Conservation (phyloP, 2,797 vertebrate genomes). For the Chloroceryle amazona region DNA sequence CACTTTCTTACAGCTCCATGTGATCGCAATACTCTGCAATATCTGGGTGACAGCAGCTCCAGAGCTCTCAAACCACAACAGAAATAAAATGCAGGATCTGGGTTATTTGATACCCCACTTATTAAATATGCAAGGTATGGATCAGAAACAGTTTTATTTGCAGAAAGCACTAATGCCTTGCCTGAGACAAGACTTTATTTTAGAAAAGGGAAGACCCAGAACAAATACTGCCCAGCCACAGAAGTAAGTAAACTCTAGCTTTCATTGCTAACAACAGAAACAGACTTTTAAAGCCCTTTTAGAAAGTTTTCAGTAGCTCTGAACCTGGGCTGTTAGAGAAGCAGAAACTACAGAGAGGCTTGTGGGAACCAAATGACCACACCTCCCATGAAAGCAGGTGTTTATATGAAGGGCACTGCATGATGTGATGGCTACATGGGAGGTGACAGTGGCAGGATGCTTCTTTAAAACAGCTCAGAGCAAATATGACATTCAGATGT, state of each 20-base stretch:
- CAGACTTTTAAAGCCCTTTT: background rate
- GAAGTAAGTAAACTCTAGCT: background rate
- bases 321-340: background rate
- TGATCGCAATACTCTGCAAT: background rate
- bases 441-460: background rate
- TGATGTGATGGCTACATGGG: accelerated
- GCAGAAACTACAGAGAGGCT: background rate
- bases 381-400: background rate
- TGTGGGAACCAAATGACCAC: background rate
- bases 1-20: background rate
- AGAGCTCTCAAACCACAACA: background rate
- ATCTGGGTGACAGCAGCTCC: background rate
- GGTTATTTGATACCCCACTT: background rate
- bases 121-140: background rate
- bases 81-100: background rate
- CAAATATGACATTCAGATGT: background rate
- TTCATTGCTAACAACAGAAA: background rate
- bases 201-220: background rate
- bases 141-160: background rate
- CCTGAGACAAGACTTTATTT: background rate
- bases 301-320: background rate
- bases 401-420: background rate
- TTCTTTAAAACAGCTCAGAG: background rate
- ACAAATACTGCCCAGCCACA: background rate
- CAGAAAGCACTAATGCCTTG: background rate